A percentile compares a stretch with the other conserved stretches of the same genome.
Evolutionary conservation across 2,113 vertebrate species (phyloP).

Genomic region (Oenanthe oenanthe): DNA sequence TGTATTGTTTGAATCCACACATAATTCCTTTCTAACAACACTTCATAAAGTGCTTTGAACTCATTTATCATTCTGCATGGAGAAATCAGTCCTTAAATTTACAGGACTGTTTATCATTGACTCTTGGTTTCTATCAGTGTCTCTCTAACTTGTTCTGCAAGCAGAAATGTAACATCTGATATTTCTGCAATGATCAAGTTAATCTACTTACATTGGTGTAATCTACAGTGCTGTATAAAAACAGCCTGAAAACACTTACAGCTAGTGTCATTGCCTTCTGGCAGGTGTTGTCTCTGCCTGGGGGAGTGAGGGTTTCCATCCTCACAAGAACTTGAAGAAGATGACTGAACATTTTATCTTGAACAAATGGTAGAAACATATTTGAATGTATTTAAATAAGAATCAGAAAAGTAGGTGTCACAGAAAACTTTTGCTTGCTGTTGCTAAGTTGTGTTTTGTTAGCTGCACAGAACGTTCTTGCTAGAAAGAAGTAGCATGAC

Average conservation of each 20-base stretch:
- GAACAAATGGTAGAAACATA: not conserved
- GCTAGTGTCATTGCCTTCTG: not conserved
- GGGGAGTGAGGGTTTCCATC: not conserved
- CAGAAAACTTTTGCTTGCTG: not conserved
- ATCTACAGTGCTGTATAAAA: conserved; percentile 30
- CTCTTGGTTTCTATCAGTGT: conserved; percentile 4
- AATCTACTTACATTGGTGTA: conserved; percentile 41
- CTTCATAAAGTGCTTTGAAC: not conserved
- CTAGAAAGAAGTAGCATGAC: not conserved
- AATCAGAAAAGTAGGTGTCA: not conserved
- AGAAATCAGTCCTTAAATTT: conserved; percentile 14
- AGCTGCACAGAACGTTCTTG: not conserved
- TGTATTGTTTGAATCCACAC: not conserved
- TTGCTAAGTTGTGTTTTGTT: not conserved
- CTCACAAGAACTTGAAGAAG: not conserved
- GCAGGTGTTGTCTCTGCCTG: conserved; percentile 40
- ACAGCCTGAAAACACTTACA: conserved; percentile 33
- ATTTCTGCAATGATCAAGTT: conserved; percentile 61
- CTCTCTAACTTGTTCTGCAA: not conserved
- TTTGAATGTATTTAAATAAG: conserved; percentile 16
- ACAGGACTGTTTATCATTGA: not conserved
- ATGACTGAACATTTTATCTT: not conserved
- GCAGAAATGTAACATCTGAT: conserved; percentile 29
- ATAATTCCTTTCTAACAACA: not conserved
- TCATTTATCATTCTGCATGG: not conserved